Evolutionary conservation across 2,113 vertebrate genomes (phyloP).

Genomic region (Hepsetus odoe): DNA sequence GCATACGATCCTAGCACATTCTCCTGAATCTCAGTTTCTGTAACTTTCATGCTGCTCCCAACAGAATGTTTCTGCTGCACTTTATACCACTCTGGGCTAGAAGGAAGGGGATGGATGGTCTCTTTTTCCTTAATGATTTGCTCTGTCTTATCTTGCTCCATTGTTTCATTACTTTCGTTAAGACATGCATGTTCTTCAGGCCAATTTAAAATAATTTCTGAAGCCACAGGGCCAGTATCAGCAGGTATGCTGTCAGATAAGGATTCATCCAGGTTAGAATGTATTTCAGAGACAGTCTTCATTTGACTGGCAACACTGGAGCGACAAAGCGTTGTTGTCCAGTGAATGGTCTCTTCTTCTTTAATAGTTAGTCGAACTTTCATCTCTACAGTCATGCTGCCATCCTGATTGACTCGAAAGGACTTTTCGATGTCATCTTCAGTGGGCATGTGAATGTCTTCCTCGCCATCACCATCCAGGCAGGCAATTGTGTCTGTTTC

Average conservation of each 20-base stretch:
- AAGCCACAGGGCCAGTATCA: constrained; percentile 50
- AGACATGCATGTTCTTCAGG: constrained; percentile 45
- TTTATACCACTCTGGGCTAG: constrained; percentile 74
- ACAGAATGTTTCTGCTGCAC: constrained; percentile 77
- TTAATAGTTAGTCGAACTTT: constrained; percentile 91
- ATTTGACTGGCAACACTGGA: constrained; percentile 74
- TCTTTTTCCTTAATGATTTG: neutral
- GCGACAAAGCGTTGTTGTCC: constrained; percentile 89
- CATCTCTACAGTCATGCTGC: constrained; percentile 98
- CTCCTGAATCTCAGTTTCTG: constrained; percentile 75
- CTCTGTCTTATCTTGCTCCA: neutral
- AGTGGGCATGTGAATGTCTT: constrained; percentile 67
- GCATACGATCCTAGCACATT: constrained; percentile 76
- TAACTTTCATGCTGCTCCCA: constrained; percentile 75
- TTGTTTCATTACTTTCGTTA: constrained; percentile 44
- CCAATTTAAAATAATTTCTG: constrained; percentile 33
- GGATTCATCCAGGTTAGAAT: constrained; percentile 56
- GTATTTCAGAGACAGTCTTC: constrained; percentile 52
- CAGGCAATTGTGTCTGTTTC: constrained; percentile 71
- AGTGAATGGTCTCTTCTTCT: constrained; percentile 91
- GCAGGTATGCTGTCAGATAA: constrained; percentile 56
- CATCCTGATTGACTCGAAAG: constrained; percentile 91
- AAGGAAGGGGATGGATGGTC: constrained; percentile 56
- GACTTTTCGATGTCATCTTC: constrained; percentile 96
- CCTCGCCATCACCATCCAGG: constrained; percentile 62